phyloP scores from a whole-genome alignment of 2,888 invertebrate species.

The Carabus problematicus region DNA sequence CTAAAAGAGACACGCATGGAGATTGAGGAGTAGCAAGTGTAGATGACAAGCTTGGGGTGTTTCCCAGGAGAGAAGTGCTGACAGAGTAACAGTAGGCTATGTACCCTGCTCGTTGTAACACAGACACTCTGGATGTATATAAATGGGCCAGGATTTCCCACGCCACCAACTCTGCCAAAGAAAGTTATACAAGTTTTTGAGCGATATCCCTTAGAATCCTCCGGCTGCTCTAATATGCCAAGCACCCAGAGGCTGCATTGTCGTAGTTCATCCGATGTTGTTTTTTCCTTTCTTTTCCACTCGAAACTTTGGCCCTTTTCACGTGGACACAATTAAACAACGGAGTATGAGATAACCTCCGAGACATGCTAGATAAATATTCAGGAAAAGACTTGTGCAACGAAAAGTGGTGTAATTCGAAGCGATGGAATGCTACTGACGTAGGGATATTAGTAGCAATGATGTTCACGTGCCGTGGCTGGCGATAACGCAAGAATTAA shows the following conservation, averaged over 20 bases:
- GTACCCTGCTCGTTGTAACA: too few relatives aligned
- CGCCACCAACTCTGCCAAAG: conserved; percentile 7
- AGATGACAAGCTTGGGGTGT: too few relatives aligned
- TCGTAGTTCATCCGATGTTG: too few relatives aligned
- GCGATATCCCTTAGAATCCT: conserved; percentile 42
- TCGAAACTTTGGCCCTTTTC: conserved; percentile 25
- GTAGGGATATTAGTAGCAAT: neutral
- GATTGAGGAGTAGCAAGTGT: too few relatives aligned
- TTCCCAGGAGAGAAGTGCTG: too few relatives aligned
- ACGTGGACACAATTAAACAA: conserved; percentile 28
- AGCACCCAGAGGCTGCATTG: conserved; percentile 21
- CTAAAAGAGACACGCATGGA: neutral
- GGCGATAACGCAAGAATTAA: neutral
- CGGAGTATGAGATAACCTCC: conserved; percentile 9
- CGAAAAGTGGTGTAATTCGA: neutral
- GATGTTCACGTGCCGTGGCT: conserved; percentile 11
- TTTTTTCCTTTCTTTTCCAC: conserved; percentile 32
- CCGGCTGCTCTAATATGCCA: too few relatives aligned
- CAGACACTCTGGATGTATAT: neutral
- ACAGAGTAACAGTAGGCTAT: too few relatives aligned
- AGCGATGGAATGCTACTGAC: neutral
- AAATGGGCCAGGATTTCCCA: conserved; percentile 37
- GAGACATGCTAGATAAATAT: conserved; percentile 7
- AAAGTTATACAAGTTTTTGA: conserved; percentile 40
- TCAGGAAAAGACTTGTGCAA: too few relatives aligned